A percentile compares a stretch with the other conserved stretches of the same genome.
These are phyloP conservation scores for Keiferia lycopersicella DNA, from an alignment of 2,888 invertebrate species.

Conservation along the genomic window DNA sequence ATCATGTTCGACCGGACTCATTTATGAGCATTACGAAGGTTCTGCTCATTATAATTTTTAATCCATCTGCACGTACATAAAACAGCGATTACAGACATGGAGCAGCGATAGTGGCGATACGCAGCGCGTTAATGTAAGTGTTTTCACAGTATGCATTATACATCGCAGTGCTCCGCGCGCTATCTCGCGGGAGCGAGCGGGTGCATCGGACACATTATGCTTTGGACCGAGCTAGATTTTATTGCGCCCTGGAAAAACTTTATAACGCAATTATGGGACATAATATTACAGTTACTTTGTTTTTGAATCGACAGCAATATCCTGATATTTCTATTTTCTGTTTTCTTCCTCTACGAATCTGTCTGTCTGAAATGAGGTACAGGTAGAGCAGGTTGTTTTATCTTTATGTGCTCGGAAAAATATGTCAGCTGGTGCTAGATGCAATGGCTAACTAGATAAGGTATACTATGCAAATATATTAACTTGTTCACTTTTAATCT, in stretches of 20 bases:
- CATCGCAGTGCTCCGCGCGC: conserved; percentile 49
- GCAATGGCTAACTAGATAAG: too few species aligned
- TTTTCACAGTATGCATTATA: conserved; percentile 64
- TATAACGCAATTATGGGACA: conserved; percentile 14
- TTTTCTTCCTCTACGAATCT: not conserved
- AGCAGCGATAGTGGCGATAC: conserved; percentile 49
- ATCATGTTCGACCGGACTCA: conserved; percentile 19
- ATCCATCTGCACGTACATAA: conserved; percentile 49
- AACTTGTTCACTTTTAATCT: too few species aligned
- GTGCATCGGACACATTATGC: conserved; percentile 58
- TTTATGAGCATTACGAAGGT: conserved; percentile 17
- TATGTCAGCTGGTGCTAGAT: too few species aligned
- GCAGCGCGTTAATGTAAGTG: conserved; percentile 62
- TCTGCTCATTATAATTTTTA: conserved; percentile 52
- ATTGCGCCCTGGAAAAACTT: conserved; percentile 38
- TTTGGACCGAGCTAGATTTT: conserved; percentile 48
- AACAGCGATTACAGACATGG: conserved; percentile 55
- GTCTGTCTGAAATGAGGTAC: not conserved
- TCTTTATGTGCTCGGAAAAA: too few species aligned
- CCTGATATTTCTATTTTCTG: not conserved
- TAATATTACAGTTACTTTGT: not conserved
- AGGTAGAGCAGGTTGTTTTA: too few species aligned
- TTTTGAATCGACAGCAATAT: not conserved
- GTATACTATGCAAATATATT: too few species aligned
- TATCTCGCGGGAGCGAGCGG: conserved; percentile 47